Evolutionary conservation across 2,797 vertebrate species (phyloP).

Genomic region (Spea hammondii): DNA sequence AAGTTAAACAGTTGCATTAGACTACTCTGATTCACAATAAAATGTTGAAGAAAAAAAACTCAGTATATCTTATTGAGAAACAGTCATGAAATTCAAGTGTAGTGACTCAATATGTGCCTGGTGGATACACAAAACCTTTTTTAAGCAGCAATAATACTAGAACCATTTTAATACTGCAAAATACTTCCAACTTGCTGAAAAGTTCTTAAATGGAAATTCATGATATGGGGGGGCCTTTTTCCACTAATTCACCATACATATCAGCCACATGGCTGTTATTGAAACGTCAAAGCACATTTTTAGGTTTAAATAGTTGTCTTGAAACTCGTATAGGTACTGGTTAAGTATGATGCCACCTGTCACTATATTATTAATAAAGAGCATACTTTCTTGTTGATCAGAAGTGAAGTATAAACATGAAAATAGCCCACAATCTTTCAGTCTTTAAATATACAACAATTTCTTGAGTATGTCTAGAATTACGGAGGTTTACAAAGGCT

Average conservation of each 20-base stretch:
- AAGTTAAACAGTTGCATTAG: slow-evolving; percentile 71
- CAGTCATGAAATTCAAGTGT: slow-evolving; percentile 65
- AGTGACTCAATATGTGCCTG: slow-evolving; percentile 56
- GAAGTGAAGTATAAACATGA: slow-evolving; percentile 10
- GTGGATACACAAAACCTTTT: slow-evolving; percentile 52
- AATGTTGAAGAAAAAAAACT: slow-evolving; percentile 10
- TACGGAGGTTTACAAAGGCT: not conserved
- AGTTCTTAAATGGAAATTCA: slow-evolving; percentile 1
- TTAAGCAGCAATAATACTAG: slow-evolving; percentile 58
- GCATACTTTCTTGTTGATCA: not conserved
- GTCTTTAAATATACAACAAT: not conserved
- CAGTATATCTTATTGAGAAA: slow-evolving; percentile 55
- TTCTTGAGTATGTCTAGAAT: not conserved
- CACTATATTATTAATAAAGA: not conserved
- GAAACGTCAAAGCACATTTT: not conserved
- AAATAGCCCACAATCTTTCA: slow-evolving; percentile 5
- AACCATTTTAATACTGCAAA: slow-evolving; percentile 34
- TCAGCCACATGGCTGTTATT: slow-evolving; percentile 10
- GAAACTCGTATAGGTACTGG: not conserved
- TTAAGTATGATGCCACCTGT: slow-evolving; percentile 4
- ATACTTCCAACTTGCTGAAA: not conserved
- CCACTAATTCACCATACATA: slow-evolving; percentile 11
- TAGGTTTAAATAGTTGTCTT: not conserved
- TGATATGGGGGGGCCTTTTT: not conserved
- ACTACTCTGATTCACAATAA: slow-evolving; percentile 64